Evolutionary conservation across 2,888 invertebrate species (phyloP).

Genomic region (Laspeyria flexula): DNA sequence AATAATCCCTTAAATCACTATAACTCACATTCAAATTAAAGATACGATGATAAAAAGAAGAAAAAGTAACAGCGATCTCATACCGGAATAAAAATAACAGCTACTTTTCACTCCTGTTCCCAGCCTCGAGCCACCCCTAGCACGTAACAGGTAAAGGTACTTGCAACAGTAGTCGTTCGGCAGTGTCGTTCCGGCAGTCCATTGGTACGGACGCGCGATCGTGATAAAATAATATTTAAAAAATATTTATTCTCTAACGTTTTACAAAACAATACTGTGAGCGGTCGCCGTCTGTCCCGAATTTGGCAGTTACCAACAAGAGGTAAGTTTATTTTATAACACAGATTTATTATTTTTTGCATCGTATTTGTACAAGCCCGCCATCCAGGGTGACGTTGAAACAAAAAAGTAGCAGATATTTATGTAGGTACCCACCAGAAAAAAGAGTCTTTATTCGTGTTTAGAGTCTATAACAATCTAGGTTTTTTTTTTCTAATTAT

Average conservation of each 20-base stretch:
- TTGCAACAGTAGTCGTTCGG: conserved; percentile 39
- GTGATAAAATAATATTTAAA: conserved; percentile 10
- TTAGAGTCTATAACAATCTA: too few relatives aligned
- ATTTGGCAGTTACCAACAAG: conserved; percentile 14
- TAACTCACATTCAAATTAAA: too few relatives aligned
- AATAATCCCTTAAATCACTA: too few relatives aligned
- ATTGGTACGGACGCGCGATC: conserved; percentile 46
- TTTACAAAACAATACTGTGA: conserved; percentile 39
- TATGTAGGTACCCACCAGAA: too few relatives aligned
- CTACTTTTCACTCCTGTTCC: conserved; percentile 6
- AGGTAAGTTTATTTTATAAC: conserved; percentile 28
- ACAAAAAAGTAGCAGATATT: too few relatives aligned
- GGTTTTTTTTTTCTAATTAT: too few relatives aligned
- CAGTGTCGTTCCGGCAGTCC: conserved; percentile 54
- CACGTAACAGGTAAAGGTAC: conserved; percentile 79
- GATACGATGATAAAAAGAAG: too few relatives aligned
- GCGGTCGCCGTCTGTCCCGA: conserved; percentile 22
- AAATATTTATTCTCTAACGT: conserved; percentile 29
- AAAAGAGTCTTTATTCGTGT: too few relatives aligned
- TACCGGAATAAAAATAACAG: conserved; percentile 27
- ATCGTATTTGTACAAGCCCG: not conserved
- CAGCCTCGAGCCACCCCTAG: conserved; percentile 45
- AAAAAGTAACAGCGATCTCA: too few relatives aligned
- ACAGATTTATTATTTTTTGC: not conserved
- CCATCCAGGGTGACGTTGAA: not conserved